Evolutionary conservation across 2,797 vertebrate species (phyloP).

Genomic region (Diplodus sargus): DNA sequence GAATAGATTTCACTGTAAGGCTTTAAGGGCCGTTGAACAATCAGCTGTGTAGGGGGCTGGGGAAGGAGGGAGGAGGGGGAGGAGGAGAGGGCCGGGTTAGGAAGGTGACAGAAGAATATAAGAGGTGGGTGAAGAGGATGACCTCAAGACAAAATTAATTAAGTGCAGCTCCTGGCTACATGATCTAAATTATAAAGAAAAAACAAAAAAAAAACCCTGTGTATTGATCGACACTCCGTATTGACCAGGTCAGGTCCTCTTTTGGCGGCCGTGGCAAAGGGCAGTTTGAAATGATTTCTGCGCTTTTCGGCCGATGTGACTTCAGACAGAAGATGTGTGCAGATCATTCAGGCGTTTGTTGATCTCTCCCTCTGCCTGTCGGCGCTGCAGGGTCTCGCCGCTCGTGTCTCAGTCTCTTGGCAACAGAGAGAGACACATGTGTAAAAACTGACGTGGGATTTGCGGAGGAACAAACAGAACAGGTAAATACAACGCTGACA

Average conservation of each 20-base stretch:
- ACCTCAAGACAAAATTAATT: conserved; percentile 56
- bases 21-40: conserved; percentile 40
- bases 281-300: conserved; percentile 58
- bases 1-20: conserved; percentile 45
- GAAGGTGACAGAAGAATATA: conserved; percentile 36
- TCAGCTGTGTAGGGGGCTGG: conserved; percentile 23
- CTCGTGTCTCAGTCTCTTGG: conserved; percentile 16
- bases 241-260: conserved; percentile 36
- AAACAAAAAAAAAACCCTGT: conserved; percentile 23
- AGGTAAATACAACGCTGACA: too few species aligned
- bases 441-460: background rate
- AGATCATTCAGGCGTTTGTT: conserved; percentile 44
- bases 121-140: conserved; percentile 37
- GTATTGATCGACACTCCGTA: conserved; percentile 54
- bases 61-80: background rate
- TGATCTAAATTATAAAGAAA: conserved; percentile 48
- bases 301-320: conserved; percentile 34
- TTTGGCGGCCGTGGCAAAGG: conserved; percentile 38
- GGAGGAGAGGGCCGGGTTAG: background rate
- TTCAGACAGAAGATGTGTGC: conserved; percentile 47
- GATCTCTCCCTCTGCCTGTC: conserved; percentile 47
- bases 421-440: background rate
- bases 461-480: background rate
- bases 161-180: conserved; percentile 47
- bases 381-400: conserved; percentile 11